These are phyloP conservation scores for rat (Rattus norvegicus) DNA, from an alignment of 2,113 vertebrate genomes.

Conservation along the genomic window DNA sequence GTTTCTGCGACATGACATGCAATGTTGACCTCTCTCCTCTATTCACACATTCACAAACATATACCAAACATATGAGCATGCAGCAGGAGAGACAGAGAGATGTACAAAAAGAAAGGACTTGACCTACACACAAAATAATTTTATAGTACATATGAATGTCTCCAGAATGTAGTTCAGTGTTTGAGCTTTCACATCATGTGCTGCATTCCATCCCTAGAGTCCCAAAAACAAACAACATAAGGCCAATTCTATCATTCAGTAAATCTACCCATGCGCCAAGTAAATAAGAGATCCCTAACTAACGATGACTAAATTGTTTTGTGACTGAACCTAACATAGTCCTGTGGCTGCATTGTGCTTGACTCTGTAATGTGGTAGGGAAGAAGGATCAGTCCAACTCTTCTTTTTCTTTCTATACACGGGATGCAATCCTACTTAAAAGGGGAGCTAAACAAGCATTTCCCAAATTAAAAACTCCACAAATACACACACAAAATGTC, in stretches of 20 bases:
- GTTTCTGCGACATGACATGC: not conserved
- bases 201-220: not conserved
- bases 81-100: not conserved
- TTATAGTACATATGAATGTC: not conserved
- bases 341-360: not conserved
- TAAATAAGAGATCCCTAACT: not conserved
- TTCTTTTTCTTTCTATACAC: not conserved
- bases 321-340: not conserved
- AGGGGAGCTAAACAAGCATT: not conserved
- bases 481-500: not conserved
- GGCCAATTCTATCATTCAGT: not conserved
- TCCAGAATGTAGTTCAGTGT: not conserved
- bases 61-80: not conserved
- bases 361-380: not conserved
- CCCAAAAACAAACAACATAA: not conserved
- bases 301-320: not conserved
- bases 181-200: not conserved
- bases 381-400: not conserved
- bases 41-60: not conserved
- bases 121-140: not conserved
- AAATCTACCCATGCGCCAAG: not conserved
- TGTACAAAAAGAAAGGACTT: not conserved
- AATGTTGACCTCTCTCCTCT: not conserved
- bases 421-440: not conserved
- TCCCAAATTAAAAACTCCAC: slow-evolving; percentile 34